phyloP scores from a whole-genome alignment of 2,113 vertebrate species.

The Columbina picui region DNA sequence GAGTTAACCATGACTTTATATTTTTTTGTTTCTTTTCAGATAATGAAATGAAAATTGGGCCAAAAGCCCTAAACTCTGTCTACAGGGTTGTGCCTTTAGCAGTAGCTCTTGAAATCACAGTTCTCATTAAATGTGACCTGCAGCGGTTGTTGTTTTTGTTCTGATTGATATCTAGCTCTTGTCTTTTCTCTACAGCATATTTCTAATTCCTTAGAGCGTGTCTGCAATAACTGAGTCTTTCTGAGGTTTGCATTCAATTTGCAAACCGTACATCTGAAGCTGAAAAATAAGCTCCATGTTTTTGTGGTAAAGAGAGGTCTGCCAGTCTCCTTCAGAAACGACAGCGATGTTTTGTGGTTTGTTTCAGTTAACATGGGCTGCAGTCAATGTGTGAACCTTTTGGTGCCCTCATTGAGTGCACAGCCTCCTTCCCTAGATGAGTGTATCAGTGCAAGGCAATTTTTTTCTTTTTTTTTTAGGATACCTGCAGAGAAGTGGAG shows the following conservation, averaged over 20 bases:
- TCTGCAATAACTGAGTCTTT: background rate
- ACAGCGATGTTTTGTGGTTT: constrained; percentile 1
- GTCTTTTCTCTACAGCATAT: background rate
- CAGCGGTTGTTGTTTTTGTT: background rate
- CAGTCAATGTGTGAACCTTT: fast-evolving
- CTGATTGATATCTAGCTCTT: background rate
- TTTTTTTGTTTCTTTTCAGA: background rate
- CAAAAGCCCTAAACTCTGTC: background rate
- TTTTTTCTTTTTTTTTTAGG: background rate
- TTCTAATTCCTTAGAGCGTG: background rate
- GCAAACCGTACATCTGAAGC: constrained; percentile 5
- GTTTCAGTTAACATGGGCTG: constrained; percentile 12
- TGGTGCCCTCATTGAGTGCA: background rate
- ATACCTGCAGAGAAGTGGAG: background rate
- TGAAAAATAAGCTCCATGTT: constrained; percentile 37
- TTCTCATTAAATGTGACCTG: background rate
- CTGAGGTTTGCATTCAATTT: constrained; percentile 25
- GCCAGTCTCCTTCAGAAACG: background rate
- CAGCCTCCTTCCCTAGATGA: background rate
- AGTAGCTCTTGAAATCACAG: background rate
- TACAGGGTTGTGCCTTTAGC: background rate
- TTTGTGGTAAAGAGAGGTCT: constrained; percentile 15
- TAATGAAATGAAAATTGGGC: background rate
- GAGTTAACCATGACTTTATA: background rate
- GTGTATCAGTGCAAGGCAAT: background rate